These are phyloP conservation scores for Micronycteris hirsuta DNA, from an alignment of 2,113 vertebrate genomes.

Conservation along the genomic window DNA sequence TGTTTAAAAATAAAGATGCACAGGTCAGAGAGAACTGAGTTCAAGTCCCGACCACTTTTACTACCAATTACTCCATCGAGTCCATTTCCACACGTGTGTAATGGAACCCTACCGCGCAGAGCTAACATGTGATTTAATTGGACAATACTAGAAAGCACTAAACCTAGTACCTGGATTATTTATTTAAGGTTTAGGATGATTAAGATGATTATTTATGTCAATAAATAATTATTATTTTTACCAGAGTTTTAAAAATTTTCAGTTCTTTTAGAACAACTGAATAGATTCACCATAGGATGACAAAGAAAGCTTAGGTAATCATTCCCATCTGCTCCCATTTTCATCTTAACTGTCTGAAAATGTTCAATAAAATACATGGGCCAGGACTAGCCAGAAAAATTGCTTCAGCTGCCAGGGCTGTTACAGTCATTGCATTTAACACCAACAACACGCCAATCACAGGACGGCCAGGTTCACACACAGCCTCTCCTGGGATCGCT, in stretches of 20 bases:
- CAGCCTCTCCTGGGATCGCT: neutral
- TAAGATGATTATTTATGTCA: neutral
- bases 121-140: neutral
- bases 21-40: neutral
- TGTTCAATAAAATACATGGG: neutral
- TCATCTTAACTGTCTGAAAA: neutral
- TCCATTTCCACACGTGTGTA: neutral
- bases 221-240: neutral
- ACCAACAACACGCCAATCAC: neutral
- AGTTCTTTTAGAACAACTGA: neutral
- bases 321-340: neutral
- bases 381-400: neutral
- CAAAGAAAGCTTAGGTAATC: neutral
- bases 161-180: neutral
- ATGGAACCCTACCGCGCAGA: neutral
- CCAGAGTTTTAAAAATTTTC: neutral
- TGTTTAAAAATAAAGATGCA: neutral
- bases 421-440: neutral
- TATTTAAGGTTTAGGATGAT: neutral
- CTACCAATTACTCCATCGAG: neutral
- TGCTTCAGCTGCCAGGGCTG: neutral
- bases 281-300: neutral
- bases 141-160: neutral
- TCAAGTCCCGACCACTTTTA: neutral
- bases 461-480: neutral